Conservation (phyloP, 2,113 vertebrate species). For the Platanista minor region DNA sequence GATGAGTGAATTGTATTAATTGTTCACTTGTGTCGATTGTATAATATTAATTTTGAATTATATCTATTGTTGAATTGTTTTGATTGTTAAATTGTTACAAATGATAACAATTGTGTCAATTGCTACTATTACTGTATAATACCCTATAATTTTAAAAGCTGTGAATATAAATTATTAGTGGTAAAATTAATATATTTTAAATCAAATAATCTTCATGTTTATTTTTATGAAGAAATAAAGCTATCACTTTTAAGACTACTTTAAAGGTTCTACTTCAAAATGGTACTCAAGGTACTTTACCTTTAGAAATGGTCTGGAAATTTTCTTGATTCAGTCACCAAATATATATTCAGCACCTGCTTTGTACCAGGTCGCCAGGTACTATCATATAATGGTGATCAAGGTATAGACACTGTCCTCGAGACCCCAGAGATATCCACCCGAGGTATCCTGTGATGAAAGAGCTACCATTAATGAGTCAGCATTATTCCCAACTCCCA, state of each 20-base stretch:
- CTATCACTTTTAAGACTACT: neutral
- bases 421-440: no score
- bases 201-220: neutral
- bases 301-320: neutral
- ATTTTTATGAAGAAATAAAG: slow-evolving; percentile 22
- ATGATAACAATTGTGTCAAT: neutral
- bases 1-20: neutral
- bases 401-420: neutral
- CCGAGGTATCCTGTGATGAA: neutral
- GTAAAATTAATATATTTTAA: neutral
- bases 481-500: neutral
- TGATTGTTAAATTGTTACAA: neutral
- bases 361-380: neutral
- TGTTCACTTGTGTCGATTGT: neutral
- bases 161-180: neutral
- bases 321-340: neutral
- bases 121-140: neutral
- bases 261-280: slow-evolving; percentile 22
- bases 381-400: neutral
- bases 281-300: neutral
- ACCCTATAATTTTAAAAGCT: neutral
- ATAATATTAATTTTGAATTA: neutral
- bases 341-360: neutral
- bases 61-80: neutral
- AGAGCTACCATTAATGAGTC: neutral